Evolutionary conservation across 1,140 invertebrate species (phyloP), one percentile per base, ranked within the genome.

Genomic region (Scaptomyza hsui): DNA sequence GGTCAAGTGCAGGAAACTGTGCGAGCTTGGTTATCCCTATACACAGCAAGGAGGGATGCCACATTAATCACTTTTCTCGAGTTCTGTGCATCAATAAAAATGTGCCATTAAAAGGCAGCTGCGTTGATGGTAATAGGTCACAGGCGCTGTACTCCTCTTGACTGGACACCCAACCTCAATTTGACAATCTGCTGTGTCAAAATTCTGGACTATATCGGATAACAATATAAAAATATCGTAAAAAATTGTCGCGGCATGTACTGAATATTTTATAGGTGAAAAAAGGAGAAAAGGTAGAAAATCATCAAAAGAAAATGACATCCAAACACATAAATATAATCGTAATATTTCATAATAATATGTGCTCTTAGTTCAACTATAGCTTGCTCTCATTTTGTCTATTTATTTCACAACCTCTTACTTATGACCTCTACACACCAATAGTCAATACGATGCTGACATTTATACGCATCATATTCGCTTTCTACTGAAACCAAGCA

Each of bases 51-150:
- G 18, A n/a, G n/a, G 29, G 35, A 21, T 51, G 49, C 12, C 32
- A 72, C 73, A 78, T 78, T 78, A 67, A 78, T 78, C 75, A 72
- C 67, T 44, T 44, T 44, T 29, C 21, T 37, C 44, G 37, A 71
- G 52, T 72, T 52, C 56, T 62, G 59, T 74, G 60, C 77, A 78
- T 79, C 77, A 74, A 74, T 79, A 71, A 78, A 78, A 65, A 53
- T 70, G 64, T 74, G 49, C 72, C 51, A 44, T 55, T 51, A 70
- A 47, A 63, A 52, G 45, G 57, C 61, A 65, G 61, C 64, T 42
- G 44, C n/a, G 41, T 10, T 18, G n/a, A 37, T 37, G 32, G 32
- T 60, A n/a, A 10, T 24, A 47, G 52, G 35, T 21, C 16, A 18
- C 32, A 41, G 37, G 18, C 29, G 2, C 5, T 39, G 52, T 12